A percentile compares a stretch with the other conserved stretches of the same genome.
phyloP scores from a whole-genome alignment of 2,888 invertebrate genomes.

The Scelioninae gen. 2 region DNA sequence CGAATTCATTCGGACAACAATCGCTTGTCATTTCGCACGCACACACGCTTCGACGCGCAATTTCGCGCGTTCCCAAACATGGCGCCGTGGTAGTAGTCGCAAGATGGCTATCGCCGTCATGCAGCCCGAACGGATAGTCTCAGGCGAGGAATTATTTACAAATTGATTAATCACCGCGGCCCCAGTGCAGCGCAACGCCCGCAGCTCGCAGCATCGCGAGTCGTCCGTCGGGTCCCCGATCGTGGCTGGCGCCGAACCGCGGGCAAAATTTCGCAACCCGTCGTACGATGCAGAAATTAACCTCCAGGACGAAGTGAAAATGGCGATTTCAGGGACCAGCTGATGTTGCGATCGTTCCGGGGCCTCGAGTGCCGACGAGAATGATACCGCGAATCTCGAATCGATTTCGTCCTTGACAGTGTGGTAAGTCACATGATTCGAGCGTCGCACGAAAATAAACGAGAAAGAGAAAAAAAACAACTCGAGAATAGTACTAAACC shows the following conservation, averaged over 20 bases:
- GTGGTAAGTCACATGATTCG: slow-evolving; percentile 59
- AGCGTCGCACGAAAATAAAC: not conserved
- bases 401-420: slow-evolving; percentile 66
- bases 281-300: slow-evolving; percentile 35
- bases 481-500: no score
- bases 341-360: slow-evolving; percentile 44
- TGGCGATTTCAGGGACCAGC: slow-evolving; percentile 63
- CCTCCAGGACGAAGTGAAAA: slow-evolving; percentile 46
- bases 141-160: slow-evolving; percentile 31
- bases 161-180: slow-evolving; percentile 41
- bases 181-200: slow-evolving; percentile 35
- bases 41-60: slow-evolving; percentile 2
- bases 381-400: slow-evolving; percentile 65
- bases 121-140: slow-evolving; percentile 40
- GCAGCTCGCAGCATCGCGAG: slow-evolving; percentile 10
- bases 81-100: slow-evolving; percentile 50
- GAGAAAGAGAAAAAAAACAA: no score
- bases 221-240: not conserved
- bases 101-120: slow-evolving; percentile 53
- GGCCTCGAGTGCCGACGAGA: slow-evolving; percentile 56
- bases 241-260: slow-evolving; percentile 4
- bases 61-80: slow-evolving; percentile 45
- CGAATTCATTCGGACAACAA: no score
- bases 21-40: slow-evolving; percentile 4
- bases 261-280: not conserved